Evolutionary conservation across 2,113 vertebrate species (phyloP).

Genomic region (Bubo bubo): DNA sequence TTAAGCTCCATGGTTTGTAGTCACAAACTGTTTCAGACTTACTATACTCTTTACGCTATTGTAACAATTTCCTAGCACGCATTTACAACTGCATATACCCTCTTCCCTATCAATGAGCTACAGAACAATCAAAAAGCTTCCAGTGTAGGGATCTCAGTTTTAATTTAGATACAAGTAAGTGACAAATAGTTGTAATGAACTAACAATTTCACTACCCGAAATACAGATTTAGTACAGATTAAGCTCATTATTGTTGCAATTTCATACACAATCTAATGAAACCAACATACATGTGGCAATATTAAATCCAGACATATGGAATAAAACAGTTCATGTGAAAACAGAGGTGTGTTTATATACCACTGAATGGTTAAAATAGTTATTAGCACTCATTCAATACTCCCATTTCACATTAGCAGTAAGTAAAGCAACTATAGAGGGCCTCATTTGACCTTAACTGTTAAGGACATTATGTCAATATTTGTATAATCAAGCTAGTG

Average conservation of each 20-base stretch:
- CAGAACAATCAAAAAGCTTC: not conserved
- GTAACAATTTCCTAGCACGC: not conserved
- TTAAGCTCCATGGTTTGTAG: not conserved
- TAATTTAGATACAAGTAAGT: not conserved
- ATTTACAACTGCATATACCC: not conserved
- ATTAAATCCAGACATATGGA: not conserved
- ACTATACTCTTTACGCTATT: not conserved
- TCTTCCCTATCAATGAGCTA: not conserved
- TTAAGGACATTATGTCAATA: not conserved
- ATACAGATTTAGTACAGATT: not conserved
- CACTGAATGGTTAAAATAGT: not conserved
- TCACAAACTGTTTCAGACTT: not conserved
- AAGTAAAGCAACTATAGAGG: not conserved
- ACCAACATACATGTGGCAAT: not conserved
- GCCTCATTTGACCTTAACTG: not conserved
- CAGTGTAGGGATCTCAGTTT: not conserved
- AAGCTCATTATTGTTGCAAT: not conserved
- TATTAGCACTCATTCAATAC: not conserved
- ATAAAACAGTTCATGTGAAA: not conserved
- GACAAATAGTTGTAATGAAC: not conserved
- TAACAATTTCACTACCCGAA: not conserved
- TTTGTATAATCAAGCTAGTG: not conserved
- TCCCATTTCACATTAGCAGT: not conserved
- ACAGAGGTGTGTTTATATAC: not conserved
- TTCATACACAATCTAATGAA: not conserved